Evolutionary conservation across 2,113 vertebrate species (phyloP).

Genomic region (Thermophis baileyi): DNA sequence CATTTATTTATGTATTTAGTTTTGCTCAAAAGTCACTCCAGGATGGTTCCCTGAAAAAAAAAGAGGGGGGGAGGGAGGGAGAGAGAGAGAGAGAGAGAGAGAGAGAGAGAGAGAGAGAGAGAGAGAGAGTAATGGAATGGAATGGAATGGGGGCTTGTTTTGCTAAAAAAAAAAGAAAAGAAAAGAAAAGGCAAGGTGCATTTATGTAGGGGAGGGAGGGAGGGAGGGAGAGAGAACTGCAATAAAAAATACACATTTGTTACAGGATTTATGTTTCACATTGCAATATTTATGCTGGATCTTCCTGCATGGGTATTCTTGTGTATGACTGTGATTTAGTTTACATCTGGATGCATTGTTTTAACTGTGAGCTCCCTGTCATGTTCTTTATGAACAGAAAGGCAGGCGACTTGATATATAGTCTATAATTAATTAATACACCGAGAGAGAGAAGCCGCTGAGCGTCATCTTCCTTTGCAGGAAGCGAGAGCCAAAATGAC

Average conservation of each 20-base stretch:
- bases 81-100: too few relatives aligned
- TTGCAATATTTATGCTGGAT: neutral
- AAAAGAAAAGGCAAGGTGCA: too few relatives aligned
- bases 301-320: neutral
- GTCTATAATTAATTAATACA: neutral
- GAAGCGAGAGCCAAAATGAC: neutral
- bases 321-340: neutral
- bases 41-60: neutral
- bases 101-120: accelerated
- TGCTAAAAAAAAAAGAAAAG: too few relatives aligned
- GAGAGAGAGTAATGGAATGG: accelerated
- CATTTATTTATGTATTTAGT: neutral
- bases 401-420: neutral
- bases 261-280: neutral
- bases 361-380: neutral
- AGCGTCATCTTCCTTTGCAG: neutral
- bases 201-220: neutral
- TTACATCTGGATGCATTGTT: neutral
- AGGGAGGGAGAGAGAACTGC: neutral
- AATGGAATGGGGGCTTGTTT: too few relatives aligned
- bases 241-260: neutral
- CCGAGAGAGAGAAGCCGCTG: neutral
- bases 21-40: neutral
- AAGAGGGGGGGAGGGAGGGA: too few relatives aligned
- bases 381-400: neutral